Evolutionary conservation across 2,888 invertebrate genomes (phyloP), one percentile per base, ranked within the genome.

Genomic region (Andrena chrysosceles): DNA sequence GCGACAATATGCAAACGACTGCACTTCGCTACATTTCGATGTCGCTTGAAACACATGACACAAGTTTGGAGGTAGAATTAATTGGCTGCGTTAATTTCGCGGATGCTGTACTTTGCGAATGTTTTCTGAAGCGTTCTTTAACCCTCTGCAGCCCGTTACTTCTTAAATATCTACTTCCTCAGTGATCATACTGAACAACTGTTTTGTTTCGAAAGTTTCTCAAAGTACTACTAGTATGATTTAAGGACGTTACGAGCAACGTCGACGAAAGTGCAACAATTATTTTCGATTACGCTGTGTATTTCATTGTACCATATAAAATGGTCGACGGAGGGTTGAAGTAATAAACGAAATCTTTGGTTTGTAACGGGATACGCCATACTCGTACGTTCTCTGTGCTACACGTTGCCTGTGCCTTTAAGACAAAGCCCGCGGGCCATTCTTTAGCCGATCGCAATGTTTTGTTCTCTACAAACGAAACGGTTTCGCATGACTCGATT

Each of bases 341-440:
- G n/a, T 42, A n/a, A 33, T 63, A 42, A 35, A 63, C 54, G 23
- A 42, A 26, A 20, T 33, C 10, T 64, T 20, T 20, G 42, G n/a
- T 64, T 52, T 66, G 26, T 7, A 49, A 66, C 7, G 6, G 3
- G 26, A 59, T 62, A 23, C 13, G 26, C 56, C 31, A 52, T 68
- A 56, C 35, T 49, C 42, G n/a, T 66, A 35, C 83, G 85, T 88
- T 74, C 33, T 52, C 13, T 84, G 89, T 89, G 89, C 89, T 90
- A 90, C 87, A 88, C 42, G 92, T 93, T 93, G 93, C 92, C 92
- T 89, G 91, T 93, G 93, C 92, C 88, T 87, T 85, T 78, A 66
- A 85, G 74, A 84, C 83, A 49, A 64, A 56, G 84, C 83, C 56
- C 81, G 84, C 84, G 80, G 84, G 75, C 87, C 78, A 81, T 79